phyloP scores from a whole-genome alignment of 2,113 vertebrate genomes.

The Ancistrus triradiatus region DNA sequence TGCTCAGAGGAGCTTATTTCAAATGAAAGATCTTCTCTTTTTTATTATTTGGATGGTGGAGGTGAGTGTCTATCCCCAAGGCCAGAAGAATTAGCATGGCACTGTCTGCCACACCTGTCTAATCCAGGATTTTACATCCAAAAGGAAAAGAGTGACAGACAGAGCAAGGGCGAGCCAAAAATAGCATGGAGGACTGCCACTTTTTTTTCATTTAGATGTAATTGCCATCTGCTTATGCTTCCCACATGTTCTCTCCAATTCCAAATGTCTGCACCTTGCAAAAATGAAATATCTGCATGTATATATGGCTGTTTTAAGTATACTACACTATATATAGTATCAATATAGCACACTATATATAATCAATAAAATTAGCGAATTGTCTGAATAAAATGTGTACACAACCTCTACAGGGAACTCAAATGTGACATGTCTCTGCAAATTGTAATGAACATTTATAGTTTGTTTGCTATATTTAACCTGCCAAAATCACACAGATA shows the following conservation, averaged over 20 bases:
- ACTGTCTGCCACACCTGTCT: conserved; percentile 29
- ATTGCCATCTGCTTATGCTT: conserved; percentile 27
- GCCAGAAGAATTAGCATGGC: conserved; percentile 42
- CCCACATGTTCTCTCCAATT: not conserved
- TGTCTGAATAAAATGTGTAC: no score
- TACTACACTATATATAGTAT: no score
- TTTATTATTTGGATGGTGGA: conserved; percentile 46
- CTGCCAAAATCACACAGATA: no score
- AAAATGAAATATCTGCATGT: not conserved
- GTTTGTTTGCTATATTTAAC: no score
- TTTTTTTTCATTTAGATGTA: conserved; percentile 34
- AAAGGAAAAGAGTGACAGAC: conserved; percentile 15
- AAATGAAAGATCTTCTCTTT: conserved; percentile 38
- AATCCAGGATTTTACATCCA: conserved; percentile 40
- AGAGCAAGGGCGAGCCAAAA: conserved; percentile 32
- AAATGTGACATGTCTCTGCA: no score
- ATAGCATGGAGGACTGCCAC: conserved; percentile 27
- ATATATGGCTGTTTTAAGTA: not conserved
- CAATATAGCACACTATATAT: no score
- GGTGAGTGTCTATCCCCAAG: conserved; percentile 34
- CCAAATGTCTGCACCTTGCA: not conserved
- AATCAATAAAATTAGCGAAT: no score
- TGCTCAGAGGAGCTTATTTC: conserved; percentile 38
- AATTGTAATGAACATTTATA: no score
- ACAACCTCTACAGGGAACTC: no score